Evolutionary conservation across 2,797 vertebrate species (phyloP).

Genomic region (Danionella dracula): DNA sequence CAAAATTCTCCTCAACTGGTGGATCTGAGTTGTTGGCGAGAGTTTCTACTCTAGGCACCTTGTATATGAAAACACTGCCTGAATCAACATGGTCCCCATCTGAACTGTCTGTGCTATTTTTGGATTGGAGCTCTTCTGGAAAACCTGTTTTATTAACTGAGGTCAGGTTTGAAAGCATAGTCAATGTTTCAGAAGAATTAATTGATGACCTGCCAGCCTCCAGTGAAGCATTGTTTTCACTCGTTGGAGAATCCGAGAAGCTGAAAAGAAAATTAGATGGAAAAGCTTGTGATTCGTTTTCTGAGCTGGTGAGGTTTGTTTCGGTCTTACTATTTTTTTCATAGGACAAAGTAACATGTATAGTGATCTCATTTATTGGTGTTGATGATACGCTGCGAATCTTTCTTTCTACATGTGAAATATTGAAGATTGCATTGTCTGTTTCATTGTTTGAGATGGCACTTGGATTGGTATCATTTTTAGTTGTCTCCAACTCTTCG

Average conservation of each 20-base stretch:
- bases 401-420: neutral
- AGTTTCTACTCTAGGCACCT: neutral
- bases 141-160: slow-evolving; percentile 14
- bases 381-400: neutral
- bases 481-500: neutral
- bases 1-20: slow-evolving; percentile 33
- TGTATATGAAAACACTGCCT: slow-evolving; percentile 50
- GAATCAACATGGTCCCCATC: slow-evolving; percentile 28
- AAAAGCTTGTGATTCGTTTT: neutral
- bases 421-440: neutral
- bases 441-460: slow-evolving; percentile 1
- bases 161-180: neutral
- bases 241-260: neutral
- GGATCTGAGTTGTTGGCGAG: slow-evolving; percentile 5
- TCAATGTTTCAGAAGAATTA: neutral
- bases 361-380: neutral
- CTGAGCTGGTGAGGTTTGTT: neutral
- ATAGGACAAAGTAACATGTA: neutral
- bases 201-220: neutral
- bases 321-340: neutral
- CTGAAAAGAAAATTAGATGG: neutral
- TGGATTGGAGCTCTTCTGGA: neutral
- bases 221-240: neutral
- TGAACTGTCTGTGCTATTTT: neutral
- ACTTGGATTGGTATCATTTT: neutral